Base-by-base conservation (phyloP, 2,888 invertebrate species). In the Hydropsyche betteni region DNA sequence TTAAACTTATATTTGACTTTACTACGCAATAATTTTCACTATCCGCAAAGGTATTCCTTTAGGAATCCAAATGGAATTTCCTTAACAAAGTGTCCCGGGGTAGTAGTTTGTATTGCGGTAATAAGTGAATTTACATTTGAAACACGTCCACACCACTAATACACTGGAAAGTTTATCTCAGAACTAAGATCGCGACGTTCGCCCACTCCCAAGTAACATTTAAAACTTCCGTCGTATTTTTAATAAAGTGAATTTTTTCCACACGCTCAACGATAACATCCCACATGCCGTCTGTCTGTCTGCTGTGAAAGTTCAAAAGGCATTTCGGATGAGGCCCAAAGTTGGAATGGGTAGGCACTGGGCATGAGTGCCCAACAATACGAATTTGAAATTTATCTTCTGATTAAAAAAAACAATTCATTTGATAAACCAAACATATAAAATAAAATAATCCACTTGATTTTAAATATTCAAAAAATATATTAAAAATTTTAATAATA, bases 261-360 rank as follows among this genome's bases (percentile, higher is more conserved):
- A 10, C 44, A 44, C 6, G 44, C 4, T 10, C 44, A 44, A 44
- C 44, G 44, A 44, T 44, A 44, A 44, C 44, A 44, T 44, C 44
- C 44, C 44, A 44, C 24, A 33, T 53, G 44, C 8, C 53, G 51
- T 70, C 53, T 52, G 70, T 70, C 52, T 70, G 51, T 70, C 70
- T 76, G 52, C 68, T 70, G 61, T 53, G 75, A 75, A 74, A 75
- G 73, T 68, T 64, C 70, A 70, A 70, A 70, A 70, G 70, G 70
- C 70, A 70, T 70, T 70, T 70, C 70, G 70, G 70, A 33, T 52
- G 33, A 51, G 8, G 69, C 44, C 10, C 44, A 10, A 44, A 44
- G 7, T 6, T 6, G 44, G 44, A 10, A 8, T 10, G 44, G 44
- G 44, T 8, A 44, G 3, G 10, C 10, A 61, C 24, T 24, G 24